phyloP scores from a whole-genome alignment of 2,797 vertebrate genomes.

The Parotocinclus haroldoi region DNA sequence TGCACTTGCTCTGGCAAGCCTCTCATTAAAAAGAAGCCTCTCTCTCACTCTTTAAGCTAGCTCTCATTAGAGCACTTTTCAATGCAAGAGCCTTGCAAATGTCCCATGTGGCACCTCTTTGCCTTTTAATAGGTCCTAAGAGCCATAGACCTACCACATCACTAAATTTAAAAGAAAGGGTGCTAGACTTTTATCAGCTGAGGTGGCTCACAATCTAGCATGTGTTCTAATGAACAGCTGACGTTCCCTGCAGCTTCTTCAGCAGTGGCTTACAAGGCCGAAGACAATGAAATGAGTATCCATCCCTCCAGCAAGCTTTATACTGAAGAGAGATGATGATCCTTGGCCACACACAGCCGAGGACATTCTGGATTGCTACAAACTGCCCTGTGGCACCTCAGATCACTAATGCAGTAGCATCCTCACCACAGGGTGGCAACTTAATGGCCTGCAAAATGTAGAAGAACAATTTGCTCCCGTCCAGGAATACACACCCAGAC shows the following conservation, averaged over 20 bases:
- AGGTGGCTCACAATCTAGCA: conserved; percentile 24
- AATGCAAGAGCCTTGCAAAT: conserved; percentile 29
- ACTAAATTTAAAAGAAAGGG: conserved; percentile 27
- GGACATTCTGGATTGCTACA: conserved; percentile 32
- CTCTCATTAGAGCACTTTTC: conserved; percentile 27
- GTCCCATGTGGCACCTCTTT: conserved; percentile 29
- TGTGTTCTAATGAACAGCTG: conserved; percentile 35
- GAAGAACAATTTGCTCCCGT: conserved; percentile 23
- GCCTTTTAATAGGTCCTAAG: conserved; percentile 36
- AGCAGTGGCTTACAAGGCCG: conserved; percentile 38
- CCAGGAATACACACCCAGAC: not conserved
- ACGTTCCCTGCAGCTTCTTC: conserved; percentile 34
- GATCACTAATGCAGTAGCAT: conserved; percentile 40
- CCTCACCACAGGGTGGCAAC: conserved; percentile 20
- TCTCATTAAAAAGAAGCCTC: conserved; percentile 31
- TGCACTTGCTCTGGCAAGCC: not conserved
- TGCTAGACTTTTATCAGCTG: conserved; percentile 25
- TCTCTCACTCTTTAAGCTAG: conserved; percentile 16
- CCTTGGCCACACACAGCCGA: conserved; percentile 26
- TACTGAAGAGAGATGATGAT: conserved; percentile 27
- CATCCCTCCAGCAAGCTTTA: conserved; percentile 28
- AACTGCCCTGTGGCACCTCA: conserved; percentile 27
- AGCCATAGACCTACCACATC: conserved; percentile 31
- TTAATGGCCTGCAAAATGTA: conserved; percentile 31
- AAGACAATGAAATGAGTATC: conserved; percentile 45